Base-by-base conservation (phyloP, 35 echinoderm and acorn worm species). In the Strongylocentrotus purpuratus region DNA sequence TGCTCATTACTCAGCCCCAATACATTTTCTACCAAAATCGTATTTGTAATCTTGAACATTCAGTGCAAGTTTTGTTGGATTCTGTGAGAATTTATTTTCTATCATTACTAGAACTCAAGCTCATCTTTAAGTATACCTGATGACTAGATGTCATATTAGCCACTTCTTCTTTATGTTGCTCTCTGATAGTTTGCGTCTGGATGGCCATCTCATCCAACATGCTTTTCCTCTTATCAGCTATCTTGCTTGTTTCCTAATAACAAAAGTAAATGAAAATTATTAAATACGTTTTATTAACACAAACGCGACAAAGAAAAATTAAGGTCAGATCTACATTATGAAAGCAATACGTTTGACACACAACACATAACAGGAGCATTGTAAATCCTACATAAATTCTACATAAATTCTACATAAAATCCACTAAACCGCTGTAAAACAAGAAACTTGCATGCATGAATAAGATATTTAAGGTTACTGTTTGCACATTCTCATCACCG, bases 121-220 rank as follows among this genome's bases (percentile, higher is more conserved):
- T 7, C 1, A 78, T 78, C 18, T 28, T n/a, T 0, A 18, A 78
- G 9, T 41, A 25, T 89, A 89, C 87, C 87, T 89, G 87, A 46
- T 89, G 87, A 46, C 33, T 89, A 45, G 2, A 18, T 4, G 32
- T 89, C 87, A 89, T 89, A 17, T 7, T 22, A 89, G 87, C 32
- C 12, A 98, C 70, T 93, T 99, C 97, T 78, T 97, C 94, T 45
- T 94, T 96, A 55, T 99, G 97, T 94, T 98, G 97, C 47, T 99
- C 96, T 92, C 96, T 97, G 47, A 97, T 95, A 32, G 98, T 99
- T 89, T 99, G 98, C 86, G 95, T 98, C 86, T 99, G 98, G 46
- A 99, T 99, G 86, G 98, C 97, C 95, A 99, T 95, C 58, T 99
- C 98, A 97, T 99, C 98, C 1, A 99, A 95, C 98, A 99, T 99